Percentiles rank a stretch among this genome's conserved stretches.
Evolutionary conservation across 2,888 invertebrate species (phyloP).

Genomic region (Seira ritae): DNA sequence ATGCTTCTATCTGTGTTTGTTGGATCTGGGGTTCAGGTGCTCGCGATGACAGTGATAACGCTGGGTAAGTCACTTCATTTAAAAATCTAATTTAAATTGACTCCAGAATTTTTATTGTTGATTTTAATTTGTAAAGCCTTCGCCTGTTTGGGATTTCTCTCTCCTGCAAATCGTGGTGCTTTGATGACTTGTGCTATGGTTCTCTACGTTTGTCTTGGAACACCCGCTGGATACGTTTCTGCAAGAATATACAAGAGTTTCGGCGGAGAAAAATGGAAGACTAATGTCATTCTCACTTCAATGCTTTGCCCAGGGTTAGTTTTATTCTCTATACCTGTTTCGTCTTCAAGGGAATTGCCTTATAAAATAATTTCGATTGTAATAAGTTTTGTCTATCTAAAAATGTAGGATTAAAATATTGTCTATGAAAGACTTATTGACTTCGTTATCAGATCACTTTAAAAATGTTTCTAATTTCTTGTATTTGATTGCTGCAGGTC

Average conservation of each 20-base stretch:
- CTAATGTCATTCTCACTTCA: constrained; percentile 96
- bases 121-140: constrained; percentile 82
- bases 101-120: constrained; percentile 7
- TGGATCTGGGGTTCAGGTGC: constrained; percentile 97
- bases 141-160: constrained; percentile 99
- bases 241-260: constrained; percentile 99
- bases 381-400: too few species aligned
- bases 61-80: constrained; percentile 78
- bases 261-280: constrained; percentile 99
- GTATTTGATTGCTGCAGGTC: constrained; percentile 80
- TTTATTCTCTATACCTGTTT: too few species aligned
- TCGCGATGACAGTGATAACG: constrained; percentile 96
- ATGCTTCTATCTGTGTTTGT: constrained; percentile 96
- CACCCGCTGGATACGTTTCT: constrained; percentile 97
- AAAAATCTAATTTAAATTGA: background rate
- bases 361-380: too few species aligned
- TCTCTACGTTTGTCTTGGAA: constrained; percentile 96
- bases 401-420: too few species aligned
- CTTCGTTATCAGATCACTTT: too few species aligned
- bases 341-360: too few species aligned
- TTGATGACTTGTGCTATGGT: constrained; percentile 99
- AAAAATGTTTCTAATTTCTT: constrained; percentile 34
- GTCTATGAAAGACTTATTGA: too few species aligned
- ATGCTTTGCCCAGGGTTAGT: constrained; percentile 96
- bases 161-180: constrained; percentile 98